Base-by-base conservation (phyloP, 1,140 invertebrate genomes). In the Rhizoglyphus robini region DNA sequence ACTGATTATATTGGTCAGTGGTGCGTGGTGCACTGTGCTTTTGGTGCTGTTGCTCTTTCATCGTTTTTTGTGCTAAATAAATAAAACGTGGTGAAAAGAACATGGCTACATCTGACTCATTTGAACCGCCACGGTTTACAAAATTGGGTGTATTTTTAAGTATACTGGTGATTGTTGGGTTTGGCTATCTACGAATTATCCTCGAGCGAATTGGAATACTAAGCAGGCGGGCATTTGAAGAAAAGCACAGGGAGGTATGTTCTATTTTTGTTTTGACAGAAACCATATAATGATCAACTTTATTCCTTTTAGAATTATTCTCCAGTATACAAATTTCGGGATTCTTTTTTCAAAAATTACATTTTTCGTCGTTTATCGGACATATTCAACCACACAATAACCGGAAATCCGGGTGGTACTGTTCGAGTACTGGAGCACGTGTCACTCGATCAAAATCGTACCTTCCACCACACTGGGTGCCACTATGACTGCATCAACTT, bases 311-410 rank as follows among this genome's bases (percentile, higher is more conserved):
- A 69, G 67, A 90, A 88, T 11, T 98, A 96, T 81, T 87, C 87
- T 25, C 84, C 88, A 18, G 79, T 98, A 1, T 96, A 90, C 75
- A 85, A 93, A 73, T 84, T 82, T 71, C 97, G 96, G 79, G 90
- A 96, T 74, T 86, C 85, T 73, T 96, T 97, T 79, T 98, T 93
- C 79, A 88, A 88, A 15, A 79, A 88, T 32, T 94, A 97, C 77
- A 84, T 98, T 27, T 98, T 95, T 75, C 81, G 90, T 67, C 81
- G 93, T 69, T 84, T 96, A 46, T 81, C 85, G 61, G 91, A 97
- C 79, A 93, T 90, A 75, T 96, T 90, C 87, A 93, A 95, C 78
- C 83, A 86, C 66, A 91, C 94, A 30, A 90, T 98, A 68, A 85
- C 84, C 73, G 90, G 89, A 74, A 86, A 91, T 58, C 92, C 95